Base-by-base conservation (phyloP, 2,113 vertebrate species). In the Willisornis vidua region DNA sequence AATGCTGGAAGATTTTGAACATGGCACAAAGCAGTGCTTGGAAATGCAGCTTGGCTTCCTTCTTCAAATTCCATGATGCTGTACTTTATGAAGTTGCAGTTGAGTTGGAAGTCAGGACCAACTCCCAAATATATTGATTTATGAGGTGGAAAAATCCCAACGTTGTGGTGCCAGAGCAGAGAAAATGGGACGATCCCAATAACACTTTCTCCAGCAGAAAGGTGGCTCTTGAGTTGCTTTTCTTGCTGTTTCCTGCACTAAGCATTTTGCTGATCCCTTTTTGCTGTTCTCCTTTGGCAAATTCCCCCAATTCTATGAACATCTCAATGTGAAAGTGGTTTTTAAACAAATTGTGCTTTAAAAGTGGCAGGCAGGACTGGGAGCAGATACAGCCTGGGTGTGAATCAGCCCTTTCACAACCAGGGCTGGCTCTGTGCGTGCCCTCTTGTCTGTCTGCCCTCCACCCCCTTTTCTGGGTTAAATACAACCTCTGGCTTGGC, bases 361-460 rank as follows among this genome's bases (percentile, higher is more conserved):
- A n/a, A 87, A 95, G 70, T 48, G 55, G 18, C 48, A 80, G 75
- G 33, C 55, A 41, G 52, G 68, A 10, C 68, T 67, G 78, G 49
- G 57, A 73, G 70, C 66, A 85, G 80, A 43, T 88, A n/a, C 1
- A 79, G 84, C 6, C 76, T 10, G 59, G 49, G 9, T 82, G 73
- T 91, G 93, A 95, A 89, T 95, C 66, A 41, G 76, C 52, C 77
- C 65, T 87, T 95, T 92, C 54, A 89, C 35, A 63, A 55, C 15
- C 22, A 49, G 39, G 63, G 39, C 68, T 89, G 73, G 20, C 35
- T 85, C 85, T 48, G 39, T 88, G 54, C 7, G 0, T 65, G 75
- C 28, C 62, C 59, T 73, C 59, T 63, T 51, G 55, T 77, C 82
- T 81, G 35, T 66, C 52, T 83, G 12, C 72, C 48, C 37, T 66